phyloP scores from a whole-genome alignment of 2,113 vertebrate species.

The Cynopterus brachyotis region DNA sequence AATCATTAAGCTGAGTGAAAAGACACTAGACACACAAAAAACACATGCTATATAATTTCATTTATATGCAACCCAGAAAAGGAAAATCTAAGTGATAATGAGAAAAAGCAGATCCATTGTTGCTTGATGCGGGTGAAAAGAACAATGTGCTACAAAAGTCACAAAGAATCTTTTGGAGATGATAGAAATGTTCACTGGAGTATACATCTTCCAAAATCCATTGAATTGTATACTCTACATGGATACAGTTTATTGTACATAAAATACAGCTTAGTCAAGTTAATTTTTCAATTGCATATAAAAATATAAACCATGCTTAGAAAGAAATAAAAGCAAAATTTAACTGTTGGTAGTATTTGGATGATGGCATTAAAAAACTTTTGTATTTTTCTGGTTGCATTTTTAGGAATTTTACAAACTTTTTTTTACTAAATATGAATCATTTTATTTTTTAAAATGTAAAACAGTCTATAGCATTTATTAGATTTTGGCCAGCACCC shows the following conservation, averaged over 20 bases:
- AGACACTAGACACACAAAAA: not conserved
- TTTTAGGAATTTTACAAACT: not conserved
- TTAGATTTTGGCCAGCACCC: not conserved
- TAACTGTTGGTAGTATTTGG: not conserved
- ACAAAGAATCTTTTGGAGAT: not conserved
- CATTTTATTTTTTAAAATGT: not conserved
- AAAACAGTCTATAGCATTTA: not conserved
- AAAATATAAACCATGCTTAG: not conserved
- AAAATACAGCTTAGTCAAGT: not conserved
- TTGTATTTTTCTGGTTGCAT: not conserved
- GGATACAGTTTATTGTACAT: not conserved
- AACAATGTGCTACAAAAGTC: not conserved
- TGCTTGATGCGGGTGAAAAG: not conserved
- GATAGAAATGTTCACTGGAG: not conserved
- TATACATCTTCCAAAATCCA: not conserved
- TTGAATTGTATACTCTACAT: not conserved
- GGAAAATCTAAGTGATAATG: not conserved
- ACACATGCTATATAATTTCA: not conserved
- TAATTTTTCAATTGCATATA: not conserved
- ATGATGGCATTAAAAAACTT: not conserved
- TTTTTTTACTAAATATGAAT: not conserved
- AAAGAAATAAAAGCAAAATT: not conserved
- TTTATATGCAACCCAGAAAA: not conserved
- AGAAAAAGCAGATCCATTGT: not conserved
- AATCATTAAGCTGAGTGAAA: not conserved